Evolutionary conservation across 2,113 vertebrate genomes (phyloP).

Genomic region (Poeciliopsis occidentalis): DNA sequence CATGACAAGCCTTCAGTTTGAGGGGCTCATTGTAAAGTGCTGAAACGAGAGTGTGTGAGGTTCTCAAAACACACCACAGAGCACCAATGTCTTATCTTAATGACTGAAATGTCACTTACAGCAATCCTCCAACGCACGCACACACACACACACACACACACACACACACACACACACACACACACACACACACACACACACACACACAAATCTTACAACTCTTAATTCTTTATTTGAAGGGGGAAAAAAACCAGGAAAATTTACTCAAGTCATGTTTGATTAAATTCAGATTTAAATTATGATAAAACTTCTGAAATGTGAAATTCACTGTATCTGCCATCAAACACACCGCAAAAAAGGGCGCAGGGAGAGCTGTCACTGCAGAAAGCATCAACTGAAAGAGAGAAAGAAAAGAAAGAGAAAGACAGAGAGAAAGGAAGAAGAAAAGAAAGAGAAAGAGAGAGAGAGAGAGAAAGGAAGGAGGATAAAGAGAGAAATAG

Average conservation of each 20-base stretch:
- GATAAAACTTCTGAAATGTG: background rate
- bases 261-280: background rate
- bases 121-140: conserved; percentile 7
- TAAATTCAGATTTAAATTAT: background rate
- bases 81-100: conserved; percentile 42
- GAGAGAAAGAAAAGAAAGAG: background rate
- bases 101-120: conserved; percentile 50
- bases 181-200: background rate
- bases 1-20: background rate
- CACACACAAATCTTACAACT: conserved; percentile 4
- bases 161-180: background rate
- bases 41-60: background rate
- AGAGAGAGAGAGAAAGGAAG: background rate
- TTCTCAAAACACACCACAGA: background rate
- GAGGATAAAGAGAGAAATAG: background rate
- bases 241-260: background rate
- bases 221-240: background rate
- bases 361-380: conserved; percentile 10
- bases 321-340: background rate
- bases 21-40: background rate
- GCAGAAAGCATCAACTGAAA: conserved; percentile 27
- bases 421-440: background rate
- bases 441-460: background rate
- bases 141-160: conserved; percentile 4
- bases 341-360: conserved; percentile 13